Evolutionary conservation across 1,140 invertebrate genomes (phyloP).

Genomic region (Acromyrmex charruanus): DNA sequence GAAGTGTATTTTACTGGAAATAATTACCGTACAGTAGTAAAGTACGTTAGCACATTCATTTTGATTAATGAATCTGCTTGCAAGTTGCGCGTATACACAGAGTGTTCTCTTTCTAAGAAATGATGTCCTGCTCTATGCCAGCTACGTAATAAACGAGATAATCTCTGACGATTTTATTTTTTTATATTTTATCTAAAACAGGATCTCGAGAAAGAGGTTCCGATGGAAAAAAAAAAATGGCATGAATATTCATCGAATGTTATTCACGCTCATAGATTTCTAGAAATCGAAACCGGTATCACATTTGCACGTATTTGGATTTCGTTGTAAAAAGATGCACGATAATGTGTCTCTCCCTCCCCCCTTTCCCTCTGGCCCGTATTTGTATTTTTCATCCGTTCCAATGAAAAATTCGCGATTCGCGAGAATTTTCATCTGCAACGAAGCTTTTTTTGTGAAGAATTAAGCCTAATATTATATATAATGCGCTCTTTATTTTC

Average conservation of each 20-base stretch:
- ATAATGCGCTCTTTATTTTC: too few relatives aligned
- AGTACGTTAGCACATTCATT: background rate
- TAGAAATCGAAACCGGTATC: conserved; percentile 1
- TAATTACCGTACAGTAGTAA: conserved; percentile 22
- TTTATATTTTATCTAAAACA: background rate
- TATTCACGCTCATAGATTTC: conserved; percentile 1
- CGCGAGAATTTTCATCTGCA: background rate
- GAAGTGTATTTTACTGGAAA: conserved; percentile 23
- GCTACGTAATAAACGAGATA: conserved; percentile 17
- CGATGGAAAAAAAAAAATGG: conserved; percentile 6
- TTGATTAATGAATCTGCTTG: conserved; percentile 43
- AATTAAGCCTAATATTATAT: too few relatives aligned
- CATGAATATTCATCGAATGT: conserved; percentile 22
- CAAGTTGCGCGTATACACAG: background rate
- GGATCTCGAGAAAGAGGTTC: background rate
- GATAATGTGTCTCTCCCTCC: too few relatives aligned
- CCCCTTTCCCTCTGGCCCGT: too few relatives aligned
- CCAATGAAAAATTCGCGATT: too few relatives aligned
- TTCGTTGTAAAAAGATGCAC: background rate
- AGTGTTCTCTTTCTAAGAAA: conserved; percentile 5
- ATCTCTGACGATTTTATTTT: background rate
- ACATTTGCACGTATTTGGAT: background rate
- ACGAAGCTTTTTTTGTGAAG: background rate
- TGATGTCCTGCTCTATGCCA: conserved; percentile 1
- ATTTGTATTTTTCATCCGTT: too few relatives aligned